Base-by-base conservation (phyloP, 2,888 invertebrate species). In the Sphaerophoria taeniata region DNA sequence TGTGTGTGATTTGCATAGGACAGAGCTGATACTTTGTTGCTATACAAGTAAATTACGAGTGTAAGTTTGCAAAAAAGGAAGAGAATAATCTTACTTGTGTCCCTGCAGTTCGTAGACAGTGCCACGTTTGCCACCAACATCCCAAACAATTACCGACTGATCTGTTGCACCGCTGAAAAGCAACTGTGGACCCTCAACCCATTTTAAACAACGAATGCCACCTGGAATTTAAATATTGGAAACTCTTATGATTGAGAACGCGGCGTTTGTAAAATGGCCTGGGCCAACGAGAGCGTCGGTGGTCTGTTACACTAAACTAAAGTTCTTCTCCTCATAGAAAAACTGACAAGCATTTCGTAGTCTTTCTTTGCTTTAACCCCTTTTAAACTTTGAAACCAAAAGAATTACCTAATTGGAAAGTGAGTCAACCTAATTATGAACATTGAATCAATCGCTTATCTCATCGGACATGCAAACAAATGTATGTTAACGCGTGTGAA, bases 121-220 rank as follows among this genome's bases (percentile, higher is more conserved):
- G 69, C 99, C 99, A 90, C 97, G 96, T 89, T 97, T 96, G 0
- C 99, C 98, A 6, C 99, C 99, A 88, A 99, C 99, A 92, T 99
- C 99, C 99, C 99, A 99, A 31, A 98, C 98, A 89, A 99, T 98
- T 72, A 99, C 97, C 34, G 96, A 96, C 91, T 98, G 97, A 93
- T 99, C 99, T 90, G 96, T 97, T 83, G 98, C 98, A 0, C 98
- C 99, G 87, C 99, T 99, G 92, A 98, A 99, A 73, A 99, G 93
- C 87, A 98, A 94, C 89, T 98, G 97, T 69, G 97, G 96, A 72
- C 96, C 95, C 5, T 96, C 94, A 88, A 99, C 99, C 99, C 99
- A 99, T 63, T 97, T 96, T 81, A 99, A 93, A 69, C 97, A 96
- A 69, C 98, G 94, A 67, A 99, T 91, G 39, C 89, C 89, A 63